A percentile compares a stretch with the other conserved stretches of the same genome.
These are phyloP conservation scores for Poeciliopsis occidentalis DNA, from an alignment of 2,113 vertebrate genomes.

Conservation along the genomic window DNA sequence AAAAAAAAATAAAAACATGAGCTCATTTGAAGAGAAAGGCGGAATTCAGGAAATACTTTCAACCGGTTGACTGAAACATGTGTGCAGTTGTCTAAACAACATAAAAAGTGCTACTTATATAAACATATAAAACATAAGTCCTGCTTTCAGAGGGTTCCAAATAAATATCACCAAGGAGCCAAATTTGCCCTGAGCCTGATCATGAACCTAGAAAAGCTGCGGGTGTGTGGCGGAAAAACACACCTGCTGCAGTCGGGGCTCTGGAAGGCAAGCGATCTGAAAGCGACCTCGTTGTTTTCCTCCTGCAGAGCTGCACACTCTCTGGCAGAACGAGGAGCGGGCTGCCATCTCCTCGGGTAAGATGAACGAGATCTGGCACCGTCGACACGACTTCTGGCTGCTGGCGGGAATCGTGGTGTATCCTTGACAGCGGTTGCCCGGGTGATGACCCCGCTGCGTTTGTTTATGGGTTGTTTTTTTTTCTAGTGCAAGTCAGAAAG, in stretches of 20 bases:
- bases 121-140: background rate
- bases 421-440: constrained; percentile 82
- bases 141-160: constrained; percentile 16
- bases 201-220: constrained; percentile 27
- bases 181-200: constrained; percentile 40
- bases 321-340: constrained; percentile 97
- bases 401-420: constrained; percentile 96
- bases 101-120: background rate
- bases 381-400: constrained; percentile 96
- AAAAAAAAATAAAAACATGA: background rate
- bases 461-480: constrained; percentile 48
- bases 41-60: constrained; percentile 24
- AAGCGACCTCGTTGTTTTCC: constrained; percentile 14
- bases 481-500: constrained; percentile 51
- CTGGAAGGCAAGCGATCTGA: constrained; percentile 19
- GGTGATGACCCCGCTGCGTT: constrained; percentile 54
- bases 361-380: constrained; percentile 97
- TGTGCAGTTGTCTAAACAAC: constrained; percentile 18
- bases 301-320: constrained; percentile 89
- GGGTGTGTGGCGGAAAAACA: constrained; percentile 44
- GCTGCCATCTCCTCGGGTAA: constrained; percentile 94
- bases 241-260: constrained; percentile 41
- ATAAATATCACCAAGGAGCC: constrained; percentile 27
- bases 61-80: constrained; percentile 6
- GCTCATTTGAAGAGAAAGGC: constrained; percentile 1